Evolutionary conservation across 2,888 invertebrate genomes (phyloP).

Genomic region (Mythimna ferrago): DNA sequence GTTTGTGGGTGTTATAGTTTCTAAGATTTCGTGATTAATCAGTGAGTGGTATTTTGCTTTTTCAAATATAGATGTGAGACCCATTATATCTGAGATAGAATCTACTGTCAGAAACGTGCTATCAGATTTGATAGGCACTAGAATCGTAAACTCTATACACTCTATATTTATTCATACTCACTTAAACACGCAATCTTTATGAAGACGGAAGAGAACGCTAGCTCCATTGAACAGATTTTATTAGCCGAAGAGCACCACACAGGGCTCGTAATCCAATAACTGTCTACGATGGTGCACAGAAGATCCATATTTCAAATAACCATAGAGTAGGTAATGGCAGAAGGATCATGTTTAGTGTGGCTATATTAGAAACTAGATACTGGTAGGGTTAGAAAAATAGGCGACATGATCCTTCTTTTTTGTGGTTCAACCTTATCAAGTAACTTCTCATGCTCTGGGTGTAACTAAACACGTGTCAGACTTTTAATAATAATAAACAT

Average conservation of each 20-base stretch:
- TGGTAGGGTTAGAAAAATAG: background rate
- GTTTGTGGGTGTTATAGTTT: too few relatives aligned
- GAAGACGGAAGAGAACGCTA: constrained; percentile 40
- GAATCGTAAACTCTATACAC: background rate
- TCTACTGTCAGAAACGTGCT: background rate
- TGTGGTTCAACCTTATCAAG: too few relatives aligned
- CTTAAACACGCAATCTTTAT: constrained; percentile 41
- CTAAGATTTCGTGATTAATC: too few relatives aligned
- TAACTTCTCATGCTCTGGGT: too few relatives aligned
- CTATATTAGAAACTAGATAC: background rate
- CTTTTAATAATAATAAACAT: too few relatives aligned
- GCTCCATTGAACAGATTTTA: constrained; percentile 62
- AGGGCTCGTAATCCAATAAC: constrained; percentile 69
- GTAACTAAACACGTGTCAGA: too few relatives aligned
- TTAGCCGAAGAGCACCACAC: constrained; percentile 57
- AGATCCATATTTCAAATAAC: constrained; percentile 63
- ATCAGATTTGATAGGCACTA: background rate
- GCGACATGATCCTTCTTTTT: background rate
- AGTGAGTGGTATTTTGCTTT: too few relatives aligned
- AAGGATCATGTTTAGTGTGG: constrained; percentile 6
- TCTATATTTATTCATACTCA: constrained; percentile 36
- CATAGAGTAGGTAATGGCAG: background rate
- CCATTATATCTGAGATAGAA: background rate
- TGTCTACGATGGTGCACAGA: constrained; percentile 61
- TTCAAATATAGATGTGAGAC: background rate